Percentiles rank a stretch among this genome's conserved stretches.
Conservation (phyloP, 2,888 invertebrate species). For the Sisyra terminalis region DNA sequence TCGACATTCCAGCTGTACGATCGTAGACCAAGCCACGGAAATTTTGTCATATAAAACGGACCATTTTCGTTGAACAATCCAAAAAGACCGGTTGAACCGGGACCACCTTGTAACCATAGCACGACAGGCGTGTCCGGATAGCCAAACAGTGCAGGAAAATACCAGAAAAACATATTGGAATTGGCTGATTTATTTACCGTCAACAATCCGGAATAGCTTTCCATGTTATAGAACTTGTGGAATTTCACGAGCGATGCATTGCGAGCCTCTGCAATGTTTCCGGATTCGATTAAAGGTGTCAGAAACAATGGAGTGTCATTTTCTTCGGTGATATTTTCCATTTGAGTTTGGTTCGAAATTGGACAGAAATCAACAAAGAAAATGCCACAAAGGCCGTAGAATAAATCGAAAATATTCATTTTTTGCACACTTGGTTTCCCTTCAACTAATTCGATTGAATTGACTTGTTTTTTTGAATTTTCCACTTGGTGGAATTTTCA, state of each 20-base stretch:
- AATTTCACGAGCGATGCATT: conserved; percentile 34
- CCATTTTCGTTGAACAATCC: conserved; percentile 77
- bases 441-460: too few relatives aligned
- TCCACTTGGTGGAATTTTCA: too few relatives aligned
- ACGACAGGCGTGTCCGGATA: conserved; percentile 37
- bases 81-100: conserved; percentile 62
- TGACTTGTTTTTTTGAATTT: too few relatives aligned
- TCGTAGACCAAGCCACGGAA: conserved; percentile 31
- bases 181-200: conserved; percentile 63
- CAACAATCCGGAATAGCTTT: conserved; percentile 65
- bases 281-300: conserved; percentile 54
- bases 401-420: too few relatives aligned
- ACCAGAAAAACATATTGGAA: conserved; percentile 86
- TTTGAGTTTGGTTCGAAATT: conserved; percentile 13
- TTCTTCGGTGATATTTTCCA: conserved; percentile 22
- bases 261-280: conserved; percentile 49
- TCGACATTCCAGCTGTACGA: conserved; percentile 65
- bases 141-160: conserved; percentile 59
- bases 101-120: conserved; percentile 76
- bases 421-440: too few relatives aligned
- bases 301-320: conserved; percentile 67
- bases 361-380: conserved; percentile 12
- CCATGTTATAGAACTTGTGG: conserved; percentile 38
- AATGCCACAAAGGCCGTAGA: too few relatives aligned
- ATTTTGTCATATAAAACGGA: conserved; percentile 30